A percentile compares a stretch with the other conserved stretches of the same genome.
These are phyloP conservation scores for Callitettix versicolor DNA, from an alignment of 1,140 invertebrate genomes.

Conservation along the genomic window DNA sequence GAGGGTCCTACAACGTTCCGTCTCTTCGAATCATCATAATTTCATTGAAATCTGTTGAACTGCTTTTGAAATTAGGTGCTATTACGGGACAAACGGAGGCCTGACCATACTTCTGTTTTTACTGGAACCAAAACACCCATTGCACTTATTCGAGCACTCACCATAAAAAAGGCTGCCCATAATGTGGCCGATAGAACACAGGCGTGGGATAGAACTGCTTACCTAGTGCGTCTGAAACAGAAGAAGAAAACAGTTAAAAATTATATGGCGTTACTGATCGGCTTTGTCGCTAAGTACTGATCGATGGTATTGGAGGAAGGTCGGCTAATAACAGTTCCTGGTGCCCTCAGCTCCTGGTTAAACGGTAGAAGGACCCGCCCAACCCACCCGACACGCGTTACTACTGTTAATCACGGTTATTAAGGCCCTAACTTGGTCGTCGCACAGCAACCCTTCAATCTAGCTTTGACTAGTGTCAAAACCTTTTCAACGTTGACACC, in stretches of 20 bases:
- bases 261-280: conserved; percentile 6
- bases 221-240: conserved; percentile 18
- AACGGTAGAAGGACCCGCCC: conserved; percentile 1
- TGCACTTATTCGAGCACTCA: not conserved
- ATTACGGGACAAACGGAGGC: too few relatives aligned
- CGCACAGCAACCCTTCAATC: too few relatives aligned
- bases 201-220: conserved; percentile 6
- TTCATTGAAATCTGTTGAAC: too few relatives aligned
- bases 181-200: conserved; percentile 6
- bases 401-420: conserved; percentile 4
- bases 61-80: too few relatives aligned
- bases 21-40: too few relatives aligned
- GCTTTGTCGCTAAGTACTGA: too few relatives aligned
- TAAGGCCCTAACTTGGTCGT: not conserved
- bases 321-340: conserved; percentile 9
- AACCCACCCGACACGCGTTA: not conserved
- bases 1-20: too few relatives aligned
- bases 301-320: not conserved
- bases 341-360: conserved; percentile 5
- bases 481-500: too few relatives aligned
- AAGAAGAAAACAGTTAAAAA: conserved; percentile 13
- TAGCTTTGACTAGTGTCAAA: too few relatives aligned
- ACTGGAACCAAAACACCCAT: too few relatives aligned
- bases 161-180: conserved; percentile 9
- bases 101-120: too few relatives aligned